Percentiles rank a stretch among this genome's conserved stretches.
Conservation (phyloP, 2,113 vertebrate genomes). For the Rana temporaria region DNA sequence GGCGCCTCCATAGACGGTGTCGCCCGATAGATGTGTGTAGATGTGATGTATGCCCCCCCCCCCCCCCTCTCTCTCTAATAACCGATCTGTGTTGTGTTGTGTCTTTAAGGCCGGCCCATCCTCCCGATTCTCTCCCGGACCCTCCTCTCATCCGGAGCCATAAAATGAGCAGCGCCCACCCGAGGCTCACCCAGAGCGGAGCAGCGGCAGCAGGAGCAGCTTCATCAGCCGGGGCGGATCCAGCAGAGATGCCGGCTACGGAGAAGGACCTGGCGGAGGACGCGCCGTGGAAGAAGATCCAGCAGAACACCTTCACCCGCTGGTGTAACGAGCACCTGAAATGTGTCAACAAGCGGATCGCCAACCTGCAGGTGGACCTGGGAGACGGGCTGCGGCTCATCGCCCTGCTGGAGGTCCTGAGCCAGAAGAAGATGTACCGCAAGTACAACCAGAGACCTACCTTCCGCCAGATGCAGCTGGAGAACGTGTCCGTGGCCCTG, state of each 20-base stretch:
- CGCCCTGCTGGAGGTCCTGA: slow-evolving; percentile 84
- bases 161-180: slow-evolving; percentile 85
- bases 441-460: slow-evolving; percentile 87
- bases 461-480: slow-evolving; percentile 88
- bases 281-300: slow-evolving; percentile 86
- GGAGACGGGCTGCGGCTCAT: slow-evolving; percentile 85
- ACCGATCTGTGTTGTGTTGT: slow-evolving; percentile 8
- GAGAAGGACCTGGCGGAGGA: slow-evolving; percentile 87
- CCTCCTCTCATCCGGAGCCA: slow-evolving; percentile 6
- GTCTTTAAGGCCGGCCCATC: slow-evolving; percentile 55
- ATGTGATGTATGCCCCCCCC: background rate
- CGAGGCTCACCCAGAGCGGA: slow-evolving; percentile 75
- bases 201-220: background rate
- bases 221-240: slow-evolving; percentile 47
- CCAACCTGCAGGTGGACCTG: slow-evolving; percentile 82
- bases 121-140: slow-evolving; percentile 19
- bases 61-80: background rate
- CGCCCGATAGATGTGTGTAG: background rate
- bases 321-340: slow-evolving; percentile 87
- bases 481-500: slow-evolving; percentile 86
- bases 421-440: slow-evolving; percentile 88
- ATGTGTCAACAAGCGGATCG: slow-evolving; percentile 83
- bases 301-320: slow-evolving; percentile 85
- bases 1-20: no score
- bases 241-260: slow-evolving; percentile 85